A percentile compares a stretch with the other conserved stretches of the same genome.
phyloP scores from a whole-genome alignment of 2,797 vertebrate species.

The Silurus lanzhouensis region DNA sequence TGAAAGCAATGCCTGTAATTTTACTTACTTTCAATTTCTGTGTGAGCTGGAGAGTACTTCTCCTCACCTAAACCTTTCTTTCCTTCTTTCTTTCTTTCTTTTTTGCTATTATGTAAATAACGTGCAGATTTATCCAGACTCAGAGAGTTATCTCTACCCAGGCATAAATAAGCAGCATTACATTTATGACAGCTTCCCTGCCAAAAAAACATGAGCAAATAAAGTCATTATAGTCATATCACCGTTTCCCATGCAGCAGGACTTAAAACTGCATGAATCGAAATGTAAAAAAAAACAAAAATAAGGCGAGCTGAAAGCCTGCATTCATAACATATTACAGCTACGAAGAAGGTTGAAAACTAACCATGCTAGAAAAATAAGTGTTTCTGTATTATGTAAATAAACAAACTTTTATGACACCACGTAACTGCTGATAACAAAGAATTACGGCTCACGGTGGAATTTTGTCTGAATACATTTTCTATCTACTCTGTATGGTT shows the following conservation, averaged over 20 bases:
- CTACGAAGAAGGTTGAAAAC: neutral
- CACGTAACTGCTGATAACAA: neutral
- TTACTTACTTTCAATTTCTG: neutral
- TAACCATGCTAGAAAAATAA: neutral
- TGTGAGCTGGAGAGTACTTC: neutral
- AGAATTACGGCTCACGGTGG: neutral
- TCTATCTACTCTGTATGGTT: too few relatives aligned
- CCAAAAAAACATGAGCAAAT: neutral
- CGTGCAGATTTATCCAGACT: neutral
- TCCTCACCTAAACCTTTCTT: neutral
- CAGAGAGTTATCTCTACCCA: neutral
- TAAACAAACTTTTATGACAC: neutral
- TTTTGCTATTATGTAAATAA: slow-evolving; percentile 2
- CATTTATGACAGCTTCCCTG: neutral
- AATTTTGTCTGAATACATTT: neutral
- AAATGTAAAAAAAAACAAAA: neutral
- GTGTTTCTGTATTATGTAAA: neutral
- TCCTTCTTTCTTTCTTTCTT: too few relatives aligned
- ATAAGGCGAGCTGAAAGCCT: neutral
- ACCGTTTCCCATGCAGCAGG: neutral
- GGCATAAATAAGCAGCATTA: neutral
- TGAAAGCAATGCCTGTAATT: neutral
- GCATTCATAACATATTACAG: neutral
- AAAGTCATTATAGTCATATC: neutral
- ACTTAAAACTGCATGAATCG: neutral